Conservation (phyloP, 2,888 invertebrate genomes). For the Heterodera filipjevi region DNA sequence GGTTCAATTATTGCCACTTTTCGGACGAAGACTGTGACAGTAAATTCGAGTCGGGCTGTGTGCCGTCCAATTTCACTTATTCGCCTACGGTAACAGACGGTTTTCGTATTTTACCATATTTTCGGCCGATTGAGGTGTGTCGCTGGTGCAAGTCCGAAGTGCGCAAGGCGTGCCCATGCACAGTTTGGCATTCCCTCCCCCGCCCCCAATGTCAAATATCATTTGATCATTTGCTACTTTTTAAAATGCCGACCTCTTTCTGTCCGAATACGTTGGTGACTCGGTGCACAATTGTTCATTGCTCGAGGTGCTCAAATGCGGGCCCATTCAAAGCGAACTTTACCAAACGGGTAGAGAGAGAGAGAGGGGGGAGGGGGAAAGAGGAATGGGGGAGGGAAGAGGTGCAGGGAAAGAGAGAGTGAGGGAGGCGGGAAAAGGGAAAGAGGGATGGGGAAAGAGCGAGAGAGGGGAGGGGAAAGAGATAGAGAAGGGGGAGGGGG, state of each 20-base stretch:
- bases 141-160: constrained; percentile 27
- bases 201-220: too few species aligned
- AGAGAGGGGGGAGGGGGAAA: too few species aligned
- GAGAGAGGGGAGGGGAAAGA: too few species aligned
- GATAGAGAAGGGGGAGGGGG: too few species aligned
- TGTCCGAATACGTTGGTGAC: constrained; percentile 10
- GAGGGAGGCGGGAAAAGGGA: too few species aligned
- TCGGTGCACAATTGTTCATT: constrained; percentile 15
- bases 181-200: background rate
- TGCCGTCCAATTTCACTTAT: constrained; percentile 19
- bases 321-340: constrained; percentile 14
- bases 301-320: constrained; percentile 22
- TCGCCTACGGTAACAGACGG: background rate
- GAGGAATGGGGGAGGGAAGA: too few species aligned
- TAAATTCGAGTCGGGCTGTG: constrained; percentile 7
- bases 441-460: too few species aligned
- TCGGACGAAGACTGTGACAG: constrained; percentile 21
- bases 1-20: background rate
- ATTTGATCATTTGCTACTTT: background rate
- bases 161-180: constrained; percentile 31
- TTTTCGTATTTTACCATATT: background rate
- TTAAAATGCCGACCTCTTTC: constrained; percentile 15
- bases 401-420: too few species aligned
- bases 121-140: background rate
- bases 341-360: constrained; percentile 1